Evolutionary conservation across 2,797 vertebrate species (phyloP).

Genomic region (Lithobates pipiens): DNA sequence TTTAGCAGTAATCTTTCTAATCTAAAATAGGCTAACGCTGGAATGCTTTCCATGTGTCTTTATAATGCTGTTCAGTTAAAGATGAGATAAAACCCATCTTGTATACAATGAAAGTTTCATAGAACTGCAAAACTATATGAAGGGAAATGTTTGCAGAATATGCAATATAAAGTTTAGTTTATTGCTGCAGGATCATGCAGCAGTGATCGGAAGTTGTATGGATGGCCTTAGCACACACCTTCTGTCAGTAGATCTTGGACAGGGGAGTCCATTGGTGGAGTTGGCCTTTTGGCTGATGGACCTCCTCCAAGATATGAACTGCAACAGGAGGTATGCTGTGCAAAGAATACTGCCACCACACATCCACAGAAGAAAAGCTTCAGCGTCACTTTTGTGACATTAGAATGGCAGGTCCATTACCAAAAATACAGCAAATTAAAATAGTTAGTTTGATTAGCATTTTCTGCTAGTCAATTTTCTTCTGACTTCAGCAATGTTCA

Average conservation of each 20-base stretch:
- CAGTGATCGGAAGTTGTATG: too few relatives aligned
- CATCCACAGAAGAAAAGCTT: neutral
- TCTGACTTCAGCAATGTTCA: neutral
- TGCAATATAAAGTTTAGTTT: neutral
- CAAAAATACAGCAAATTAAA: neutral
- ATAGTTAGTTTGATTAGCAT: neutral
- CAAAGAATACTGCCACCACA: too few relatives aligned
- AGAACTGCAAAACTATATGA: neutral
- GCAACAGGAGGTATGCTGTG: neutral
- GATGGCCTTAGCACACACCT: neutral
- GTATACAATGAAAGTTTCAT: neutral
- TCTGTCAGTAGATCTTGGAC: neutral
- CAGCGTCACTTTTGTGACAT: too few relatives aligned
- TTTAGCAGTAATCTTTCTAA: neutral
- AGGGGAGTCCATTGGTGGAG: neutral
- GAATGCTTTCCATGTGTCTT: too few relatives aligned
- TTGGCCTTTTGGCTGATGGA: neutral
- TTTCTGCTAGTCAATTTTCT: neutral
- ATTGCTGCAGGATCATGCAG: too few relatives aligned
- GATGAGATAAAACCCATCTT: neutral
- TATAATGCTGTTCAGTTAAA: neutral
- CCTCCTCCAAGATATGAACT: neutral
- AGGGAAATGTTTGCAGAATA: neutral
- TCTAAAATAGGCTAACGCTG: neutral
- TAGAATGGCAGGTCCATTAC: neutral